A percentile compares a stretch with the other conserved stretches of the same genome.
phyloP scores from a whole-genome alignment of 2,888 invertebrate genomes.

The Meta bourneti region DNA sequence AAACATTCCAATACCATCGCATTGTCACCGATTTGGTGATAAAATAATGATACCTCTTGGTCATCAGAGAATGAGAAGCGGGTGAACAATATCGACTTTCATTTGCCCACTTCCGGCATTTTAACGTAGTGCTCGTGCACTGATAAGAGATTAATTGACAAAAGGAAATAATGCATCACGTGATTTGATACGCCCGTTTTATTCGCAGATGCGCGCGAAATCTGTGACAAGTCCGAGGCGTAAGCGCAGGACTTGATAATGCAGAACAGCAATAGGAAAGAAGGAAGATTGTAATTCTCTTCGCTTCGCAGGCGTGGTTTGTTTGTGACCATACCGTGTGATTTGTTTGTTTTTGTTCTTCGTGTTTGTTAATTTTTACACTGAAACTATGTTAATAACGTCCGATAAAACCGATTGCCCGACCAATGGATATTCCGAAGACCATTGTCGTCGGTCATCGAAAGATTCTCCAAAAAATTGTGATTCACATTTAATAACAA shows the following conservation, averaged over 20 bases:
- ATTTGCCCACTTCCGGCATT: not conserved
- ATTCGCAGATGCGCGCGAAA: slow-evolving; percentile 51
- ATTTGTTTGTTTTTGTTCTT: slow-evolving; percentile 25
- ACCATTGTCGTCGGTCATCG: slow-evolving; percentile 22
- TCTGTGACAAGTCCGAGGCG: slow-evolving; percentile 23
- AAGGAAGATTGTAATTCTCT: slow-evolving; percentile 38
- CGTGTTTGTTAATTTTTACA: slow-evolving; percentile 21
- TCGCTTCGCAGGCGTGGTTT: slow-evolving; percentile 62
- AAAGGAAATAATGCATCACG: slow-evolving; percentile 25
- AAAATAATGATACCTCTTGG: not conserved
- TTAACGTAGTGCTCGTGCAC: not conserved
- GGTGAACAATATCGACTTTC: not conserved
- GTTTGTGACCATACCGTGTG: slow-evolving; percentile 17
- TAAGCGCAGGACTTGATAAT: not conserved
- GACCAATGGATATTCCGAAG: slow-evolving; percentile 22
- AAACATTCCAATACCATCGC: not conserved
- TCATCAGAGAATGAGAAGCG: not conserved
- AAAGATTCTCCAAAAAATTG: slow-evolving; percentile 44
- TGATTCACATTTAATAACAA: slow-evolving; percentile 21
- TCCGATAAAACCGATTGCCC: slow-evolving; percentile 56
- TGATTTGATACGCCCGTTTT: slow-evolving; percentile 54
- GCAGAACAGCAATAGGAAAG: slow-evolving; percentile 2
- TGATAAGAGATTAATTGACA: not conserved
- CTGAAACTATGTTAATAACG: slow-evolving; percentile 56
- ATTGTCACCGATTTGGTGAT: not conserved